Evolutionary conservation across 2,888 invertebrate genomes (phyloP).

Genomic region (Trichogramma dendrolimi): DNA sequence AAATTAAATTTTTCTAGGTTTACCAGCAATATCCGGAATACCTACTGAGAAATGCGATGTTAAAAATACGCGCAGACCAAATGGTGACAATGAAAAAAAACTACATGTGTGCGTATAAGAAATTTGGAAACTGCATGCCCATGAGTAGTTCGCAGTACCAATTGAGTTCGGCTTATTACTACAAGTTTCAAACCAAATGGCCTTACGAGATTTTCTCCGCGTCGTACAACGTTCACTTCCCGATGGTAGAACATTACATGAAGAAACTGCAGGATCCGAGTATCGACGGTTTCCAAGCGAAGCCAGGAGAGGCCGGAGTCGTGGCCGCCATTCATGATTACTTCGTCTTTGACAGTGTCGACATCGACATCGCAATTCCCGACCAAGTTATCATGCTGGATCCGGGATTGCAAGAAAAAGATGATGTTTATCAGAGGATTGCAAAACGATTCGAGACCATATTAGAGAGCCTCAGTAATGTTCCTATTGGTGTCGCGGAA

Average conservation of each 20-base stretch:
- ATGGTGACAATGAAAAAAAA: conserved; percentile 58
- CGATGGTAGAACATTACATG: conserved; percentile 33
- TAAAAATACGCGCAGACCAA: conserved; percentile 58
- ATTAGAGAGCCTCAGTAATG: conserved; percentile 36
- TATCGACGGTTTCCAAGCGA: conserved; percentile 45
- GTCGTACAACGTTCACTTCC: conserved; percentile 40
- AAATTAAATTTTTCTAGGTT: conserved; percentile 44
- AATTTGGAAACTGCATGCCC: conserved; percentile 51
- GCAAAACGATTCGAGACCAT: conserved; percentile 50
- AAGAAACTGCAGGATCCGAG: conserved; percentile 14
- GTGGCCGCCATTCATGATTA: conserved; percentile 55
- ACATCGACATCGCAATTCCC: conserved; percentile 55
- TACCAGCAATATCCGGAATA: conserved; percentile 70
- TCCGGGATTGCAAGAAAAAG: conserved; percentile 53
- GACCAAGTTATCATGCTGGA: conserved; percentile 58
- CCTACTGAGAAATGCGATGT: conserved; percentile 59
- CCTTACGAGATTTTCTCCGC: conserved; percentile 53
- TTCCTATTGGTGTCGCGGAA: background rate
- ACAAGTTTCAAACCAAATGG: conserved; percentile 54
- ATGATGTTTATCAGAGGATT: conserved; percentile 52
- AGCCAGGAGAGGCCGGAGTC: conserved; percentile 54
- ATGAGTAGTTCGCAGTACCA: conserved; percentile 56
- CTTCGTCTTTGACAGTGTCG: conserved; percentile 39
- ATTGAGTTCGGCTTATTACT: conserved; percentile 47
- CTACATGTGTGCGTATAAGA: conserved; percentile 48